Conservation (phyloP, 1,140 invertebrate genomes). For the Aphelinus certus region DNA sequence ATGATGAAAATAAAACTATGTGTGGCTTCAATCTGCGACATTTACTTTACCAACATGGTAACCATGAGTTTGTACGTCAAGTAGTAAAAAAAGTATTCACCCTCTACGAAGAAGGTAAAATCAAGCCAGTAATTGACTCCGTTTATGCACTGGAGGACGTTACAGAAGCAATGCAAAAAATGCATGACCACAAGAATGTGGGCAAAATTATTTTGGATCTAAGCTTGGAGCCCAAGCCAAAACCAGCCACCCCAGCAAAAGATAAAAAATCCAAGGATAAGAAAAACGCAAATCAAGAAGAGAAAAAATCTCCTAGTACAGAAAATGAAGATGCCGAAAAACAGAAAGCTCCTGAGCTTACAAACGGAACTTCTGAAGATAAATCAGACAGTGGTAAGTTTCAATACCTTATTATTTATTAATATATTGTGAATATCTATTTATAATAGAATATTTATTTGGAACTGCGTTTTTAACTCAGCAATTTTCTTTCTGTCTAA, state of each 20-base stretch:
- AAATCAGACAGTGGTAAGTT: slow-evolving; percentile 64
- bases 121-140: slow-evolving; percentile 85
- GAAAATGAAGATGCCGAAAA: slow-evolving; percentile 69
- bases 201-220: slow-evolving; percentile 89
- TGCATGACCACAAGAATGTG: slow-evolving; percentile 91
- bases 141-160: slow-evolving; percentile 88
- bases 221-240: slow-evolving; percentile 78
- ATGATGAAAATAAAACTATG: slow-evolving; percentile 88
- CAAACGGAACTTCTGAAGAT: slow-evolving; percentile 67
- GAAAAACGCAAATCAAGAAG: slow-evolving; percentile 75
- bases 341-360: slow-evolving; percentile 66
- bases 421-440: neutral
- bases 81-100: slow-evolving; percentile 78
- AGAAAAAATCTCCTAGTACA: slow-evolving; percentile 67
- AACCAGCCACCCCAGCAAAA: slow-evolving; percentile 79
- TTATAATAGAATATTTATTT: too few relatives aligned
- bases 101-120: slow-evolving; percentile 79
- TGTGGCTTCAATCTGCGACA: slow-evolving; percentile 86
- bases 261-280: slow-evolving; percentile 77
- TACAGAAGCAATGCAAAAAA: slow-evolving; percentile 89
- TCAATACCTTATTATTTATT: neutral
- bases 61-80: slow-evolving; percentile 74
- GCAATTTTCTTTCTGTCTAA: neutral
- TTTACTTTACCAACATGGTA: slow-evolving; percentile 83
- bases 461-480: neutral